phyloP scores from a whole-genome alignment of 2,797 vertebrate genomes.

The Phrynocephalus vlangalii region DNA sequence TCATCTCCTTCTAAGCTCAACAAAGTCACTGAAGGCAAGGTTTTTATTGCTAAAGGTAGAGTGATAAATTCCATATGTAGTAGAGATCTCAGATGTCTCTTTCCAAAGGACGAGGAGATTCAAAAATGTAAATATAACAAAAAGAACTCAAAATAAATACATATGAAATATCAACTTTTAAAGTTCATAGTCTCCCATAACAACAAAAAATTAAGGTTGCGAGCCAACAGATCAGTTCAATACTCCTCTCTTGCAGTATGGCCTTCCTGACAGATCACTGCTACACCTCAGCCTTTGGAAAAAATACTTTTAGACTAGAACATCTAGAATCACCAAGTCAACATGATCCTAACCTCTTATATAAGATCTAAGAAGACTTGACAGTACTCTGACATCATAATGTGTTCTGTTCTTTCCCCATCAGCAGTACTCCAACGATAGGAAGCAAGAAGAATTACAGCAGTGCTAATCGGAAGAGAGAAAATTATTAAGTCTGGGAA shows the following conservation, averaged over 20 bases:
- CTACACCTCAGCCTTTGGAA: too few relatives aligned
- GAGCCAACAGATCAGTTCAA: not conserved
- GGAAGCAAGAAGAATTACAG: too few relatives aligned
- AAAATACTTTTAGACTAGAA: too few relatives aligned
- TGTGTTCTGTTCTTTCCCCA: not conserved
- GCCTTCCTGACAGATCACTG: not conserved
- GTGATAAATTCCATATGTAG: slow-evolving; percentile 15
- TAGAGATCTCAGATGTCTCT: not conserved
- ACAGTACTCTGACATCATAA: not conserved
- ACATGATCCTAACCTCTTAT: not conserved
- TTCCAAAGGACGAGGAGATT: not conserved
- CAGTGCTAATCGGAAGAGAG: not conserved
- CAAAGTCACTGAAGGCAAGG: not conserved
- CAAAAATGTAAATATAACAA: too few relatives aligned
- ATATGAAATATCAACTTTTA: too few relatives aligned
- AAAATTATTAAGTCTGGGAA: not conserved
- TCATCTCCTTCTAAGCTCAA: not conserved
- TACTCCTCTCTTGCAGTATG: not conserved
- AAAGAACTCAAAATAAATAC: too few relatives aligned
- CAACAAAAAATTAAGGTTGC: not conserved
- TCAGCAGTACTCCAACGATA: too few relatives aligned
- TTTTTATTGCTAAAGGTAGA: not conserved
- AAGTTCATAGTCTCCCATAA: too few relatives aligned
- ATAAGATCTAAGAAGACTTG: not conserved
- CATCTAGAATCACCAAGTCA: too few relatives aligned